These are phyloP conservation scores for Phania funesta DNA, from an alignment of 2,888 invertebrate genomes.

Conservation along the genomic window DNA sequence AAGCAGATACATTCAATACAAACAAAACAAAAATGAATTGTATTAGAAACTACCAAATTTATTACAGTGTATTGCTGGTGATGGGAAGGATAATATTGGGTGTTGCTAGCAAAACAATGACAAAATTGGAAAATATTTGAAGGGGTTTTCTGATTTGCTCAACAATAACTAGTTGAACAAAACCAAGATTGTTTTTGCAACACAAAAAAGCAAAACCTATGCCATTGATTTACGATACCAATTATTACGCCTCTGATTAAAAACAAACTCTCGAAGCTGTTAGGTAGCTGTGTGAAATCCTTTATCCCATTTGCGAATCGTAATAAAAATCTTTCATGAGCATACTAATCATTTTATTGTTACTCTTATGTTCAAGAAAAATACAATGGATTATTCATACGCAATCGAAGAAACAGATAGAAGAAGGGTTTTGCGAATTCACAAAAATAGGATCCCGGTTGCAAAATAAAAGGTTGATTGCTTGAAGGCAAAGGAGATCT, in stretches of 20 bases:
- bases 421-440: slow-evolving; percentile 12
- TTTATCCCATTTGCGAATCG: slow-evolving; percentile 12
- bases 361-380: slow-evolving; percentile 1
- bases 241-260: not conserved
- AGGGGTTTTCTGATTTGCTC: slow-evolving; percentile 16
- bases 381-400: slow-evolving; percentile 11
- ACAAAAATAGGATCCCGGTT: slow-evolving; percentile 10
- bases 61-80: slow-evolving; percentile 24
- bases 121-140: slow-evolving; percentile 26
- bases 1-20: not conserved
- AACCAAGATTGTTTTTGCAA: slow-evolving; percentile 20
- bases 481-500: not conserved
- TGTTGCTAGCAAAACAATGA: slow-evolving; percentile 8
- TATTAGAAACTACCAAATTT: slow-evolving; percentile 27
- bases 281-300: not conserved
- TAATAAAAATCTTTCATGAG: slow-evolving; percentile 30
- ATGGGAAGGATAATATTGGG: slow-evolving; percentile 6
- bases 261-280: not conserved
- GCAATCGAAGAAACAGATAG: not conserved
- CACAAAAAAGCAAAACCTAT: not conserved
- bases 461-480: not conserved
- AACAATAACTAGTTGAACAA: slow-evolving; percentile 40
- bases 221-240: slow-evolving; percentile 34
- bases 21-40: slow-evolving; percentile 19
- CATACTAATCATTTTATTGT: slow-evolving; percentile 45